Percentiles rank a stretch among this genome's conserved stretches.
Evolutionary conservation across 2,888 invertebrate genomes (phyloP).

Genomic region (Leucoptera coffeella): DNA sequence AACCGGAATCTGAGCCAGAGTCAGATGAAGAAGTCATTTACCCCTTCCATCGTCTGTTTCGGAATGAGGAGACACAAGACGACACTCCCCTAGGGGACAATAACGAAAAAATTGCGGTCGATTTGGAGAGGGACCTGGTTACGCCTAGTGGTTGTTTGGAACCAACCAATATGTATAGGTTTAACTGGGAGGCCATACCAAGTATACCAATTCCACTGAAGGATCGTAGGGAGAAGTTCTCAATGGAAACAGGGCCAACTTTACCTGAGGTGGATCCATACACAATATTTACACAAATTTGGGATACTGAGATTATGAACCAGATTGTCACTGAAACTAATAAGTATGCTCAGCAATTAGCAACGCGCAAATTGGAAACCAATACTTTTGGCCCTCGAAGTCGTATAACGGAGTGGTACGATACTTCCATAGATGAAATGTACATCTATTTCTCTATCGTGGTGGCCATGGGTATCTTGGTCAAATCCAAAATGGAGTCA

Average conservation of each 20-base stretch:
- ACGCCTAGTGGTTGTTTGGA: too few relatives aligned
- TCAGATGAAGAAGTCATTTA: too few relatives aligned
- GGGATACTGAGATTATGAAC: background rate
- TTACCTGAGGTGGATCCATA: conserved; percentile 6
- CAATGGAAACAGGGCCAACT: conserved; percentile 7
- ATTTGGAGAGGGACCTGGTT: too few relatives aligned
- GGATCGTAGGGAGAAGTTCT: conserved; percentile 6
- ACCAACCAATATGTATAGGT: too few relatives aligned
- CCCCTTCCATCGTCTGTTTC: too few relatives aligned
- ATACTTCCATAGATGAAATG: conserved; percentile 1
- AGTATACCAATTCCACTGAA: background rate
- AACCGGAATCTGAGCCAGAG: too few relatives aligned
- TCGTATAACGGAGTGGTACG: background rate
- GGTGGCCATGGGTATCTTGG: conserved; percentile 1
- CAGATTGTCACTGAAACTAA: conserved; percentile 1
- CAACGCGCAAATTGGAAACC: background rate
- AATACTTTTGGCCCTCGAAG: background rate
- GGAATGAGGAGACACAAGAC: too few relatives aligned
- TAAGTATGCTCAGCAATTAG: background rate
- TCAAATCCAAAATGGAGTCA: background rate
- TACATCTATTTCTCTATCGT: conserved; percentile 1
- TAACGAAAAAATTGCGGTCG: too few relatives aligned
- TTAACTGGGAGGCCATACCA: background rate
- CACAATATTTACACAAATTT: too few relatives aligned
- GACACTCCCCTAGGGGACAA: too few relatives aligned